Base-by-base conservation (phyloP, 2,888 invertebrate species). In the Rhamnusium bicolor region DNA sequence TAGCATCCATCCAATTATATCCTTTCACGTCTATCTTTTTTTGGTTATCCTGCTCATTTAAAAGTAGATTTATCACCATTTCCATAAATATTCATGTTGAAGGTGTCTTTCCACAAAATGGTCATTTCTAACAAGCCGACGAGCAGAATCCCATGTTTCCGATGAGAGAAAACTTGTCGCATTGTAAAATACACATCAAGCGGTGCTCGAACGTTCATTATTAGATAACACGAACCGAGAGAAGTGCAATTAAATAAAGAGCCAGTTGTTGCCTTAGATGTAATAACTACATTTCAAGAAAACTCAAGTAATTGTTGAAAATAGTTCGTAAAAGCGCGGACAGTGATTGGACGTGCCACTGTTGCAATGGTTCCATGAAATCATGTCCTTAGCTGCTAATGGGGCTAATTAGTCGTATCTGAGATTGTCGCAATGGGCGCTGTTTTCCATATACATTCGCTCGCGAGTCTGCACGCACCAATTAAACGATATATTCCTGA, bases 361-460 rank as follows among this genome's bases (percentile, higher is more conserved):
- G 68, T 70, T 72, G 79, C 81, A 78, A 81, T 83, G 83, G 81
- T 85, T 85, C 85, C 84, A 81, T 84, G 85, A 85, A 85, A 82
- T 82, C 82, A 80, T 82, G 82, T 83, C 81, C 80, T 83, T 82
- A 82, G 81, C 83, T 81, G 84, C 82, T 85, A 85, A 85, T 85
- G 85, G 83, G 81, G 72, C 84, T 84, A 85, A 85, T 85, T 85
- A 85, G 85, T 79, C 79, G 81, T 78, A 82, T 84, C 85, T 80
- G 85, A 84, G 85, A 85, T 85, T 85, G 85, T 83, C 85, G 84
- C 84, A 84, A 85, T 85, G 85, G 84, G 83, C 79, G 83, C 84
- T 83, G 82, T 77, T 82, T 81, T 76, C 83, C 83, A 83, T 83
- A 82, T 82, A 80, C 69, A 80, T 72, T 63, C 76, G 75, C 67